Evolutionary conservation across 2,113 vertebrate genomes (phyloP).

Genomic region (Plotosus lineatus): DNA sequence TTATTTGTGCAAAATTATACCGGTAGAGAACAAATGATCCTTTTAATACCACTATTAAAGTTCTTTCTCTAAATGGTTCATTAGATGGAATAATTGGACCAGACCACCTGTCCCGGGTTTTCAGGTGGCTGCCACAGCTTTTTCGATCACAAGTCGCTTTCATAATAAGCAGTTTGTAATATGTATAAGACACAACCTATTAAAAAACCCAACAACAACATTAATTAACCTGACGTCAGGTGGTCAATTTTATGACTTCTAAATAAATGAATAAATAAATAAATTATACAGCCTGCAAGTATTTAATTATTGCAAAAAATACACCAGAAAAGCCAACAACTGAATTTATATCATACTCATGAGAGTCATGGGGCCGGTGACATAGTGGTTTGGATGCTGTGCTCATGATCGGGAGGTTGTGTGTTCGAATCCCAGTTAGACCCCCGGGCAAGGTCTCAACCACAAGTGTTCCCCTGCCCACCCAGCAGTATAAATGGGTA

Average conservation of each 20-base stretch:
- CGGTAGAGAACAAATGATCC: conserved; percentile 41
- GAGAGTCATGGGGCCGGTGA: too few relatives aligned
- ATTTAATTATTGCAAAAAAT: background rate
- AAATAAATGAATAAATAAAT: too few relatives aligned
- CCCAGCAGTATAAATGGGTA: too few relatives aligned
- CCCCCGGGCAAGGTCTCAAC: too few relatives aligned
- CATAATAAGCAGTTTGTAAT: conserved; percentile 35
- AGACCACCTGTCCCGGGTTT: conserved; percentile 34
- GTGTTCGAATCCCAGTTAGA: too few relatives aligned
- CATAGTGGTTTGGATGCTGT: too few relatives aligned
- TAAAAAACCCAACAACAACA: too few relatives aligned
- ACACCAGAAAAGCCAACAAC: background rate
- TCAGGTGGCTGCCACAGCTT: conserved; percentile 28
- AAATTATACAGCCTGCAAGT: background rate
- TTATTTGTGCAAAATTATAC: conserved; percentile 23
- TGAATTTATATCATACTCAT: too few relatives aligned
- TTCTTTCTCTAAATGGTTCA: conserved; percentile 39
- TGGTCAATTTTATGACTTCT: background rate
- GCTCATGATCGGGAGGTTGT: too few relatives aligned
- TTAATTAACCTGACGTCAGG: background rate
- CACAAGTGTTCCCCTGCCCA: too few relatives aligned
- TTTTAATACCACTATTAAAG: conserved; percentile 38
- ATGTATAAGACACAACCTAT: background rate
- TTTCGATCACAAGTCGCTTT: conserved; percentile 40
- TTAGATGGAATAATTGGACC: conserved; percentile 42